Conservation (phyloP, 1,140 invertebrate genomes). For the Drosophila pruinosa region DNA sequence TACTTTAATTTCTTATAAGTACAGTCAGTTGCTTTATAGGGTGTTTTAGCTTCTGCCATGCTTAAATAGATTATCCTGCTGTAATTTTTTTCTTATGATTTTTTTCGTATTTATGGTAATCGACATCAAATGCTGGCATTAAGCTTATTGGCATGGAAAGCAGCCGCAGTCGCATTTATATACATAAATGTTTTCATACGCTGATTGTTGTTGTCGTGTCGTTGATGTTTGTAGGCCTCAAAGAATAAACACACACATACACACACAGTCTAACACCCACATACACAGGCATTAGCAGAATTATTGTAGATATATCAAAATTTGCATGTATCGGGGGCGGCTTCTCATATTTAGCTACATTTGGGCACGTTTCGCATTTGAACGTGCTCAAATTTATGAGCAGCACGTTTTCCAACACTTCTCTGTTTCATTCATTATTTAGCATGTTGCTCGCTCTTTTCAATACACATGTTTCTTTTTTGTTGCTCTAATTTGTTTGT, state of each 20-base stretch:
- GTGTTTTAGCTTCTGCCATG: neutral
- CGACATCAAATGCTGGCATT: constrained; percentile 77
- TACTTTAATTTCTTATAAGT: neutral
- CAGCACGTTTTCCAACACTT: constrained; percentile 25
- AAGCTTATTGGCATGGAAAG: constrained; percentile 73
- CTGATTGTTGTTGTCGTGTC: constrained; percentile 25
- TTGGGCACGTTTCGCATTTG: constrained; percentile 49
- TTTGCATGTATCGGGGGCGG: constrained; percentile 48
- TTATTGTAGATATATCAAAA: constrained; percentile 32
- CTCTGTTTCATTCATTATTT: neutral
- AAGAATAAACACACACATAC: constrained; percentile 20
- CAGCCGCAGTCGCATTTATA: constrained; percentile 35
- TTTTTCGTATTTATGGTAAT: constrained; percentile 74
- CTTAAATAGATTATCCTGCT: neutral
- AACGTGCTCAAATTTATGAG: constrained; percentile 54
- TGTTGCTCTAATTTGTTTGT: constrained; percentile 40
- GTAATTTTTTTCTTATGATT: constrained; percentile 7
- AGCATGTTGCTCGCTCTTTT: neutral
- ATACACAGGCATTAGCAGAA: constrained; percentile 17
- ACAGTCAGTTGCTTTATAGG: neutral
- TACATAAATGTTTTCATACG: constrained; percentile 50
- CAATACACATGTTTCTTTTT: neutral
- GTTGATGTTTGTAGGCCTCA: constrained; percentile 44
- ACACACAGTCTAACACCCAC: neutral
- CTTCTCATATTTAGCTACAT: constrained; percentile 54